These are phyloP conservation scores for Shargacucullia verbasci DNA, from an alignment of 2,888 invertebrate species.

Conservation along the genomic window DNA sequence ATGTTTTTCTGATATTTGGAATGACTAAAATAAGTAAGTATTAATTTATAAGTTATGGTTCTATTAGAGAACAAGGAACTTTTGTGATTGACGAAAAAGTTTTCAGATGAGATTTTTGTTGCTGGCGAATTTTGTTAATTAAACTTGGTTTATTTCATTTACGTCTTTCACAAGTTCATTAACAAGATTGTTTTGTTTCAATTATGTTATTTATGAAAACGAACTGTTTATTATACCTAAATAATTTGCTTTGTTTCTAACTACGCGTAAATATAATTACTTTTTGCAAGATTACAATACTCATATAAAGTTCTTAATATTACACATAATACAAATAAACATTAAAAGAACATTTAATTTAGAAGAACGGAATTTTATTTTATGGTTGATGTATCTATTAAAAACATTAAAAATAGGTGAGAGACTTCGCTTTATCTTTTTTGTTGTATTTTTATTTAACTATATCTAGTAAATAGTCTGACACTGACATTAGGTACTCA, in stretches of 20 bases:
- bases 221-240: background rate
- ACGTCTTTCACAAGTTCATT: constrained; percentile 34
- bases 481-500: too few species aligned
- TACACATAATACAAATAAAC: too few species aligned
- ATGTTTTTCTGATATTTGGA: constrained; percentile 79
- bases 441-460: too few species aligned
- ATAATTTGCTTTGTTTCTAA: constrained; percentile 3
- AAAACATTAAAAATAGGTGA: too few species aligned
- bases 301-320: too few species aligned
- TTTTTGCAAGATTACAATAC: too few species aligned
- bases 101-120: constrained; percentile 55
- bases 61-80: constrained; percentile 22
- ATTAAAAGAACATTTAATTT: too few species aligned
- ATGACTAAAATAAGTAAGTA: constrained; percentile 83
- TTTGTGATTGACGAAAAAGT: constrained; percentile 45
- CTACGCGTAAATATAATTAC: background rate
- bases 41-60: constrained; percentile 31
- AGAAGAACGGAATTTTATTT: too few species aligned
- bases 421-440: too few species aligned
- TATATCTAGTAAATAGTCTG: too few species aligned
- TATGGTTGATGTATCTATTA: too few species aligned
- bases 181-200: constrained; percentile 7
- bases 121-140: constrained; percentile 48
- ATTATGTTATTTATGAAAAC: constrained; percentile 1
- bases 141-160: constrained; percentile 28